Percentiles rank a stretch among this genome's conserved stretches.
Conservation (phyloP, 2,797 vertebrate genomes). For the Coccyzus lansbergi region DNA sequence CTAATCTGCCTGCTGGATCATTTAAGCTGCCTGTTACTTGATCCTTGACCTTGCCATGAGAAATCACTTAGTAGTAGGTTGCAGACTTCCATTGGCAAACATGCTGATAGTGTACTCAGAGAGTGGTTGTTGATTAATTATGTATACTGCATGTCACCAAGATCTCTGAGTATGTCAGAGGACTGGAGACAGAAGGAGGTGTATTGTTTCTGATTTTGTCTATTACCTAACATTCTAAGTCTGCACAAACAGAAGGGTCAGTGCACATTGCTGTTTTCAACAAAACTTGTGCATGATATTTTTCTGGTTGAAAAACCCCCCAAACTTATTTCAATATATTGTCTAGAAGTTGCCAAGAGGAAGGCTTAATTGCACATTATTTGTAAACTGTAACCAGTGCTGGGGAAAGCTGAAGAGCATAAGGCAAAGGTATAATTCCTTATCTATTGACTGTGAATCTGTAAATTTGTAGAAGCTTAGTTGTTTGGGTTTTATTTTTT, state of each 20-base stretch:
- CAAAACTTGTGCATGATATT: not conserved
- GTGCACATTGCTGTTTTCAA: not conserved
- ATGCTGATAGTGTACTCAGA: slow-evolving; percentile 52
- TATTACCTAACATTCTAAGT: slow-evolving; percentile 9
- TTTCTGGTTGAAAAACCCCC: not conserved
- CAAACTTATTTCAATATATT: not conserved
- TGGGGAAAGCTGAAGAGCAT: not conserved
- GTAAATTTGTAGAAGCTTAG: not conserved
- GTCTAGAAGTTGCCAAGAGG: not conserved
- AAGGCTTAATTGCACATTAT: not conserved
- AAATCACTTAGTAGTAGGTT: slow-evolving; percentile 58
- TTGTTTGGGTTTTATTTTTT: not conserved
- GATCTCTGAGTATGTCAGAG: slow-evolving; percentile 48
- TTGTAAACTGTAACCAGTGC: not conserved
- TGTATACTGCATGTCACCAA: slow-evolving; percentile 43
- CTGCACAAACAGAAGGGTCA: slow-evolving; percentile 9
- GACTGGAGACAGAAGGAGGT: slow-evolving; percentile 24
- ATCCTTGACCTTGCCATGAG: slow-evolving; percentile 69
- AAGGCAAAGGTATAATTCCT: not conserved
- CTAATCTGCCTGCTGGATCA: slow-evolving; percentile 37
- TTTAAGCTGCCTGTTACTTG: slow-evolving; percentile 48
- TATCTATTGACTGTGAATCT: not conserved
- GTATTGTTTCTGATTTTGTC: slow-evolving; percentile 49
- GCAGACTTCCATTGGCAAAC: slow-evolving; percentile 52
- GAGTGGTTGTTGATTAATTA: slow-evolving; percentile 64